A percentile compares a stretch with the other conserved stretches of the same genome.
Evolutionary conservation across 2,797 vertebrate species (phyloP).

Genomic region (Anguilla obscura): DNA sequence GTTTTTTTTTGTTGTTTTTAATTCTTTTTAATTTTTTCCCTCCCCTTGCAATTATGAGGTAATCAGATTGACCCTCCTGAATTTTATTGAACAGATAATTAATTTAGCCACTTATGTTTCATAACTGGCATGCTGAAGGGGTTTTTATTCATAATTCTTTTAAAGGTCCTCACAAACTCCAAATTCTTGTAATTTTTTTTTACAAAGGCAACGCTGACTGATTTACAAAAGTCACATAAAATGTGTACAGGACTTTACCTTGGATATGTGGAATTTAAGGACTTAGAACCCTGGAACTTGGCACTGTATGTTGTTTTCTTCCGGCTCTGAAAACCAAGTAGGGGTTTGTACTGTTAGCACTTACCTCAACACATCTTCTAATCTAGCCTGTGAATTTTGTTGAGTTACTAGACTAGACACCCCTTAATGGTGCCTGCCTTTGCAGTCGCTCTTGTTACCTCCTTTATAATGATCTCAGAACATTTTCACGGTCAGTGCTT

Average conservation of each 20-base stretch:
- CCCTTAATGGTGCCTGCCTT: neutral
- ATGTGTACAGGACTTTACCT: neutral
- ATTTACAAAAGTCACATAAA: neutral
- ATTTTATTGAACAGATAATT: neutral
- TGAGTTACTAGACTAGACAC: neutral
- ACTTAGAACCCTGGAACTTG: neutral
- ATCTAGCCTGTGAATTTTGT: neutral
- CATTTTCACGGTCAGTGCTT: conserved; percentile 3
- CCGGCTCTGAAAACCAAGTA: neutral
- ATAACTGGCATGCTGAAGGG: neutral
- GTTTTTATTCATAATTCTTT: neutral
- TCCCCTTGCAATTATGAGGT: no score
- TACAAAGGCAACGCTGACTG: neutral
- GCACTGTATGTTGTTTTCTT: neutral
- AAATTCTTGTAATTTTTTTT: neutral
- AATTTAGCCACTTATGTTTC: neutral
- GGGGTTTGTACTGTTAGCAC: neutral
- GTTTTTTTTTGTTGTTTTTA: no score
- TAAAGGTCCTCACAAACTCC: neutral
- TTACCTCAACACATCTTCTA: neutral
- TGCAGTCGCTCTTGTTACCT: neutral
- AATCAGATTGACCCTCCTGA: neutral
- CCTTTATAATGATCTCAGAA: neutral
- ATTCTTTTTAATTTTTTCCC: neutral
- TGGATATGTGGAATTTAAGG: neutral